Conservation (phyloP, 2,888 invertebrate species). For the Flexamia atlantica region DNA sequence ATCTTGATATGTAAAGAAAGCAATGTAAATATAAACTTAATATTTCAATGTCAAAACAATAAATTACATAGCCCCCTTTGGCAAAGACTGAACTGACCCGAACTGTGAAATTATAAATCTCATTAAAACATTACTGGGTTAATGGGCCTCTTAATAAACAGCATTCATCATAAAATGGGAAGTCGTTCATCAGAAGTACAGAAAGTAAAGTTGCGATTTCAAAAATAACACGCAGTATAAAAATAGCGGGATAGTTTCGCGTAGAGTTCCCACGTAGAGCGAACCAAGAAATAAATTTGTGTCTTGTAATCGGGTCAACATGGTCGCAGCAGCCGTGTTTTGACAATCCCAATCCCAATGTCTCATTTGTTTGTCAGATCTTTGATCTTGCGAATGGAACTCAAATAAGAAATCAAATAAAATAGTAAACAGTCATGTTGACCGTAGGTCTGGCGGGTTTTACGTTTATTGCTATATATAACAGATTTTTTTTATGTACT, state of each 20-base stretch:
- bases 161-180: constrained; percentile 28
- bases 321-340: neutral
- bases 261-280: neutral
- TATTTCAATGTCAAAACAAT: too few species aligned
- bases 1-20: too few species aligned
- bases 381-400: neutral
- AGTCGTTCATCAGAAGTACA: neutral
- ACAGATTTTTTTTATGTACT: neutral
- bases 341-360: neutral
- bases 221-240: neutral
- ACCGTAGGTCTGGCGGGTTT: neutral
- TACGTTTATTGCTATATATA: neutral
- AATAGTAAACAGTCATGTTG: neutral
- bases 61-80: too few species aligned
- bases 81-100: neutral
- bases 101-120: neutral
- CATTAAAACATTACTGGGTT: constrained; percentile 5
- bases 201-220: neutral
- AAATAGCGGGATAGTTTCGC: neutral
- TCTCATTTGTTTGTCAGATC: neutral
- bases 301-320: neutral
- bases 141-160: neutral
- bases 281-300: neutral
- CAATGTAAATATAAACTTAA: too few species aligned
- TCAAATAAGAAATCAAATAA: neutral